Conservation (phyloP, 2,888 invertebrate genomes). For the Spicauda simplicius region DNA sequence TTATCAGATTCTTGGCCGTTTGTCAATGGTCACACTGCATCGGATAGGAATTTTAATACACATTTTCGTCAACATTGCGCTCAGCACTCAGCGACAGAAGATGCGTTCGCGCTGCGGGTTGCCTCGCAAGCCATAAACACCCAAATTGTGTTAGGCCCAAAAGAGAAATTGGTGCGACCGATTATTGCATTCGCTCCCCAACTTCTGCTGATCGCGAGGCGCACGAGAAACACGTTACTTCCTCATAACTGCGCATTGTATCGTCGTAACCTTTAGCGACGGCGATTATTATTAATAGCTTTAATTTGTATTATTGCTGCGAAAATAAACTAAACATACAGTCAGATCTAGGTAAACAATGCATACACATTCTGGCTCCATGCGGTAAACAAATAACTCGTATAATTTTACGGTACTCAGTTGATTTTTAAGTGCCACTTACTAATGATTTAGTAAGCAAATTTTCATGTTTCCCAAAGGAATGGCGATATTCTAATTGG, state of each 20-base stretch:
- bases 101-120: conserved; percentile 7
- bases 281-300: conserved; percentile 40
- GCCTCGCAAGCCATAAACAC: conserved; percentile 1
- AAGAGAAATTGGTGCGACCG: not conserved
- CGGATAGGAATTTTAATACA: conserved; percentile 58
- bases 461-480: not conserved
- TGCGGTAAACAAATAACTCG: conserved; percentile 44
- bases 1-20: conserved; percentile 60
- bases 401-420: conserved; percentile 31
- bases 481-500: too few relatives aligned
- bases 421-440: conserved; percentile 10
- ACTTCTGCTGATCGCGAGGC: not conserved
- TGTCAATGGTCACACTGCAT: conserved; percentile 58
- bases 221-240: conserved; percentile 39
- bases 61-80: conserved; percentile 18
- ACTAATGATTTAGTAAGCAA: not conserved
- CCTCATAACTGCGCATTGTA: conserved; percentile 38
- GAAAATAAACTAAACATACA: conserved; percentile 44
- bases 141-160: not conserved
- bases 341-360: conserved; percentile 45
- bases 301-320: conserved; percentile 42
- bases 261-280: conserved; percentile 41
- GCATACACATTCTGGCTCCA: conserved; percentile 40
- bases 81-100: not conserved
- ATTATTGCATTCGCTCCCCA: not conserved